Evolutionary conservation across 2,888 invertebrate species (phyloP).

Genomic region (Chrysolina haemoptera): DNA sequence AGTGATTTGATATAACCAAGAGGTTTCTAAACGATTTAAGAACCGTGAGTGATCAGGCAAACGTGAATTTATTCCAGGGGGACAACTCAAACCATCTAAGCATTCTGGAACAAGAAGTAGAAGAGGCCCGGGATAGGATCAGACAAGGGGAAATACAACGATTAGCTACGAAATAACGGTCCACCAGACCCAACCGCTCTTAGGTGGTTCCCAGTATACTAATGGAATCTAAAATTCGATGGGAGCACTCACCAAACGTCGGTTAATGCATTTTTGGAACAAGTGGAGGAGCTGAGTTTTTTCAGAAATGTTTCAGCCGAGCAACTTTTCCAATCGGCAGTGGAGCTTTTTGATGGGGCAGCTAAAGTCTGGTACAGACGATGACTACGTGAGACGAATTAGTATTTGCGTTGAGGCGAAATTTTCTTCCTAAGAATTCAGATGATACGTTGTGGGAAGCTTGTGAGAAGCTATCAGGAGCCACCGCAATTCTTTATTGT

Average conservation of each 20-base stretch:
- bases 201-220: constrained; percentile 21
- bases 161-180: not conserved
- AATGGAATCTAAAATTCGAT: constrained; percentile 16
- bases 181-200: not conserved
- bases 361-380: constrained; percentile 24
- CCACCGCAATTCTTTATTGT: too few relatives aligned
- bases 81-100: constrained; percentile 10
- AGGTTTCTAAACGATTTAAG: constrained; percentile 13
- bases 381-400: constrained; percentile 26
- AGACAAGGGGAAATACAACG: constrained; percentile 2
- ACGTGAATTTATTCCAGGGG: not conserved
- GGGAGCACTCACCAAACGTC: not conserved
- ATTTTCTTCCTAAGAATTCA: not conserved
- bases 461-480: constrained; percentile 15
- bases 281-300: constrained; percentile 3
- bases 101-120: constrained; percentile 3
- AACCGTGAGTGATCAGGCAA: not conserved
- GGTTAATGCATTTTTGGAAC: not conserved
- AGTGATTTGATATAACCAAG: constrained; percentile 24
- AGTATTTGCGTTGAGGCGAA: not conserved
- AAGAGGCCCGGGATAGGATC: constrained; percentile 18
- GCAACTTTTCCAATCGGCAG: constrained; percentile 11
- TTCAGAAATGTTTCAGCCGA: not conserved
- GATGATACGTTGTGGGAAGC: constrained; percentile 21
- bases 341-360: constrained; percentile 25